Base-by-base conservation (phyloP, 2,797 vertebrate species). In the Pempheris klunzingeri region DNA sequence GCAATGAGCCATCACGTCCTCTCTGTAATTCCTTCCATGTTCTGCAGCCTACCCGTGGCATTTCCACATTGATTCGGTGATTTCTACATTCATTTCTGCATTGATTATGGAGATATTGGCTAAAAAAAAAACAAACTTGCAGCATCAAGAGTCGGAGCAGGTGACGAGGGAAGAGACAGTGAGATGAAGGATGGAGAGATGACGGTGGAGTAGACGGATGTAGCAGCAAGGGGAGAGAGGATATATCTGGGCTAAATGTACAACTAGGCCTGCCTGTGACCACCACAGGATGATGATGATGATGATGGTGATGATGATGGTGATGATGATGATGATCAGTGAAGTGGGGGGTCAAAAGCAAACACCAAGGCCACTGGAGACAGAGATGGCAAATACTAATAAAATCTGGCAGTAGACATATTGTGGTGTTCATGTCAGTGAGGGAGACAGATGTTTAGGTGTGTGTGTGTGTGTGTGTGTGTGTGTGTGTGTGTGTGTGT, bases 101-200 rank as follows among this genome's bases (percentile, higher is more conserved):
- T 43, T 64, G 44, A 69, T 6, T 76, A 30, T 52, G 30, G n/a
- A 77, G 59, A 58, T 32, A 46, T 36, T 52, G 53, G n/a, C 13
- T 59, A 4, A 13, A 20, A 2, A 26, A 46, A 4, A 13, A 20
- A 2, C n/a, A 46, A 24, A 1, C 22, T 26, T 14, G 18, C 50
- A 58, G 53, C 36, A 69, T 18, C 15, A 9, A 15, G 28, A 62
- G 24, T 46, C 8, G 11, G 58, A 39, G 38, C 15, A 12, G 38
- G 24, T 34, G 14, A 20, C 15, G 20, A 6, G 43, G 13, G 3
- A n/a, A 20, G 34, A 52, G 17, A 39, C 15, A 2, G 30, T 26
- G 6, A 61, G 7, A 62, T 53, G 34, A 13, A 24, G n/a, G 28
- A 38, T 14, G 13, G 20, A 11, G 41, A 32, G 18, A 3, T 10